Evolutionary conservation across 37 sponge, comb jelly and placozoan species (phyloP).

Genomic region (Chondrilla cf. caribensis): DNA sequence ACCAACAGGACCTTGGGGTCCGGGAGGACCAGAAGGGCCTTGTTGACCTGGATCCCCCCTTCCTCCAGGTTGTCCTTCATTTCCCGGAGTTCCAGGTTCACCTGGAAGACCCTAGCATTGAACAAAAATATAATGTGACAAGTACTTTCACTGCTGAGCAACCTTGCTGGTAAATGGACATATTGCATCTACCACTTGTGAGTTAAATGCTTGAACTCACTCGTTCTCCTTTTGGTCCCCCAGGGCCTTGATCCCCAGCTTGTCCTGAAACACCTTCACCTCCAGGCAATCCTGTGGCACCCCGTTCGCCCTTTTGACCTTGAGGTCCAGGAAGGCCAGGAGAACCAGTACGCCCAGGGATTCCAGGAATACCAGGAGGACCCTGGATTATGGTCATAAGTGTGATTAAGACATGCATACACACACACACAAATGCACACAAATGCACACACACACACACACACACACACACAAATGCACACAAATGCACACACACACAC

Average conservation of each 20-base stretch:
- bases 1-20: not conserved
- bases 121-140: not conserved
- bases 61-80: not conserved
- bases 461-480: no score
- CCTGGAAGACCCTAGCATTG: not conserved
- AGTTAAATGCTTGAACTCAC: not conserved
- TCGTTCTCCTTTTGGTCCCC: conserved; percentile 11
- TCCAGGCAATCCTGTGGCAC: not conserved
- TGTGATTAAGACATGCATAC: no score
- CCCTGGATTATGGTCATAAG: no score
- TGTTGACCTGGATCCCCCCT: not conserved
- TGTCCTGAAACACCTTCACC: not conserved
- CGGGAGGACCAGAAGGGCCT: not conserved
- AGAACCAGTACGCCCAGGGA: not conserved
- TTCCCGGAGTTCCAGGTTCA: not conserved
- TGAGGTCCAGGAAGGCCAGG: not conserved
- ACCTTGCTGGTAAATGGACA: no score
- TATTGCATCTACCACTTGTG: no score
- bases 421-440: no score
- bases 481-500: no score
- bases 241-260: not conserved
- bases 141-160: no score
- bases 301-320: not conserved
- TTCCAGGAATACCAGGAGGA: not conserved
- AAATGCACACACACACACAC: no score